A percentile compares a stretch with the other conserved stretches of the same genome.
phyloP scores from a whole-genome alignment of 37 sponge, comb jelly and placozoan genomes.

The Ephydatia muelleri region DNA sequence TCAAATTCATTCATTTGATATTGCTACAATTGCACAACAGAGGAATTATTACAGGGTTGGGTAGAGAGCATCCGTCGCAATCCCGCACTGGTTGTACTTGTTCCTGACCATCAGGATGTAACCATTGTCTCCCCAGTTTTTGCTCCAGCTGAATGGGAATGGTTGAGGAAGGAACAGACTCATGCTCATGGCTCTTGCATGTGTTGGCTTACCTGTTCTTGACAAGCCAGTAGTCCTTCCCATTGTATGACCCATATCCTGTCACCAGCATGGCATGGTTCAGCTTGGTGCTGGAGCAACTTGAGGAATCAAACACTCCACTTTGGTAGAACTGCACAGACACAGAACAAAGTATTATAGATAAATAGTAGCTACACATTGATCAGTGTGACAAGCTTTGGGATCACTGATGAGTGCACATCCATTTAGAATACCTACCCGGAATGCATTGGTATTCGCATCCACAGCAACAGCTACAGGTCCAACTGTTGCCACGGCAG shows the following conservation, averaged over 20 bases:
- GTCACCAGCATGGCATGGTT: conserved; percentile 51
- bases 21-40: background rate
- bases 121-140: conserved; percentile 30
- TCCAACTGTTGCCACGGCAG: conserved; percentile 82
- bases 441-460: conserved; percentile 70
- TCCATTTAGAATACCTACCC: conserved; percentile 24
- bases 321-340: conserved; percentile 35
- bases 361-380: too few species aligned
- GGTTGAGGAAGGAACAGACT: background rate
- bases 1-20: too few species aligned
- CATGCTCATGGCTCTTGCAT: background rate
- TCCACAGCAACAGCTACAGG: conserved; percentile 84
- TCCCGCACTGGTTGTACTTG: conserved; percentile 36
- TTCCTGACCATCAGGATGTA: conserved; percentile 45
- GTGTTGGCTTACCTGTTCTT: conserved; percentile 52
- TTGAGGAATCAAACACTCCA: conserved; percentile 57
- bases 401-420: too few species aligned
- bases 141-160: conserved; percentile 47
- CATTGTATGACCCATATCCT: conserved; percentile 47
- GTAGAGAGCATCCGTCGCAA: conserved; percentile 38
- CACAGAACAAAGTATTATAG: background rate
- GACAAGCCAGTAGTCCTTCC: conserved; percentile 61
- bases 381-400: too few species aligned
- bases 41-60: conserved; percentile 29
- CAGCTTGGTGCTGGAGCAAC: conserved; percentile 45